Conservation (phyloP, 2,113 vertebrate genomes). For the Heterotis niloticus region DNA sequence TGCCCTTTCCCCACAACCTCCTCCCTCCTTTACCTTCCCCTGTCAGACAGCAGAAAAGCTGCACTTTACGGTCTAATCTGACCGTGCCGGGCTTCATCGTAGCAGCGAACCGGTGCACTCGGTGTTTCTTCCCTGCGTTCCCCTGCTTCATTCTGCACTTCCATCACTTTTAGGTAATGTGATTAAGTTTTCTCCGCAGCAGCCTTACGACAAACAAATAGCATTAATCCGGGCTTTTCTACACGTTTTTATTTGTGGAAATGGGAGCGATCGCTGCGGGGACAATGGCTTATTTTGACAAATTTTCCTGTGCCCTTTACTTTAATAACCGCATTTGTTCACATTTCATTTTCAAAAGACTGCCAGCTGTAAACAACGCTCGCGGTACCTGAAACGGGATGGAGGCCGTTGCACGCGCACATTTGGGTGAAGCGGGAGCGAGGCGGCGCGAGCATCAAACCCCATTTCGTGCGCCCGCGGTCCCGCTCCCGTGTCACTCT, state of each 20-base stretch:
- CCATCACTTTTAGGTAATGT: slow-evolving; percentile 12
- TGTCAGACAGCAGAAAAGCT: neutral
- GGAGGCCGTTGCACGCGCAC: neutral
- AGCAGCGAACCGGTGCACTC: neutral
- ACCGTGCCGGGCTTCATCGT: neutral
- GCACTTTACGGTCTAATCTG: neutral
- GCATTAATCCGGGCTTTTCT: neutral
- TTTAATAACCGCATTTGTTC: neutral
- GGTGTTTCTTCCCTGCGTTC: neutral
- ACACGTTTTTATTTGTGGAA: neutral
- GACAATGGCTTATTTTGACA: neutral
- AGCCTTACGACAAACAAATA: neutral
- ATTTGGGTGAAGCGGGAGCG: neutral
- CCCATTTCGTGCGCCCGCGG: no score
- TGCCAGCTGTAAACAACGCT: neutral
- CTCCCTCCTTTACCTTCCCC: neutral
- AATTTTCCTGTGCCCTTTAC: neutral
- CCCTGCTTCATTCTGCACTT: neutral
- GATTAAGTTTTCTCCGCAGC: slow-evolving; percentile 9
- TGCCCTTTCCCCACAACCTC: neutral
- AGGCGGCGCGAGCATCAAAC: no score
- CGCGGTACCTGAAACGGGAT: neutral
- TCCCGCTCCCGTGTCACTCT: no score
- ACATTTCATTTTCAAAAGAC: neutral
- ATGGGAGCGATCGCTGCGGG: neutral